A percentile compares a stretch with the other conserved stretches of the same genome.
phyloP scores from a whole-genome alignment of 37 sponge, comb jelly and placozoan genomes.

The Dysidea cf. avara region DNA sequence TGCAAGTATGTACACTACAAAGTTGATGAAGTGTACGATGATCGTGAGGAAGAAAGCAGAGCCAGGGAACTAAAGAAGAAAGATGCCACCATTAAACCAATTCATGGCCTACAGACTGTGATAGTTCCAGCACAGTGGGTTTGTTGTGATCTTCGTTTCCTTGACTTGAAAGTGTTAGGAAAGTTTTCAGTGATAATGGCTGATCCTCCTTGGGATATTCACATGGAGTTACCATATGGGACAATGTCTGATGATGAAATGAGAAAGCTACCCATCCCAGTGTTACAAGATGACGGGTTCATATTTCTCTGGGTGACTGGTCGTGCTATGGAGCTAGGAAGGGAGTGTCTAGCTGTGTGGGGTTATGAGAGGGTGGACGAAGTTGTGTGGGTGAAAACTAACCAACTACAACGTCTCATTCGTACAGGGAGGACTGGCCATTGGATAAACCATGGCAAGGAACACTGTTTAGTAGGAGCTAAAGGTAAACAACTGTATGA shows the following conservation, averaged over 20 bases:
- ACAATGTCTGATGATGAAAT: constrained; percentile 98
- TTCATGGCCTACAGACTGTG: constrained; percentile 8
- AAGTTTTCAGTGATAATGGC: constrained; percentile 98
- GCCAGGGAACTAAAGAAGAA: background rate
- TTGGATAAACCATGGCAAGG: constrained; percentile 99
- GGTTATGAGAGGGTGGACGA: constrained; percentile 92
- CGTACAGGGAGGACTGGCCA: constrained; percentile 96
- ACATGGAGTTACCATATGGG: constrained; percentile 98
- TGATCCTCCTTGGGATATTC: constrained; percentile 99
- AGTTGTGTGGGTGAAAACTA: constrained; percentile 95
- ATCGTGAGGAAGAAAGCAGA: background rate
- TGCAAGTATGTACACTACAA: constrained; percentile 98
- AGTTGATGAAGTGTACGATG: constrained; percentile 65
- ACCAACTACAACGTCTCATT: constrained; percentile 94
- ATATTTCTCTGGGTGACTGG: constrained; percentile 99
- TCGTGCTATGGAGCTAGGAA: constrained; percentile 94
- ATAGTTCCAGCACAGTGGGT: constrained; percentile 87
- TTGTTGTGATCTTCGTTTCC: constrained; percentile 79
- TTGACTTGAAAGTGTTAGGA: constrained; percentile 71
- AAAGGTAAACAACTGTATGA: constrained; percentile 86
- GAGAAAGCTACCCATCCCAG: constrained; percentile 83
- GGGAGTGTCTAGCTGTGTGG: constrained; percentile 92
- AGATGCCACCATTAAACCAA: background rate
- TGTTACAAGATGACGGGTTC: constrained; percentile 89
- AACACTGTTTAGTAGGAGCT: constrained; percentile 95